Evolutionary conservation across 2,113 vertebrate genomes (phyloP).

Genomic region (Dasyprocta punctata): DNA sequence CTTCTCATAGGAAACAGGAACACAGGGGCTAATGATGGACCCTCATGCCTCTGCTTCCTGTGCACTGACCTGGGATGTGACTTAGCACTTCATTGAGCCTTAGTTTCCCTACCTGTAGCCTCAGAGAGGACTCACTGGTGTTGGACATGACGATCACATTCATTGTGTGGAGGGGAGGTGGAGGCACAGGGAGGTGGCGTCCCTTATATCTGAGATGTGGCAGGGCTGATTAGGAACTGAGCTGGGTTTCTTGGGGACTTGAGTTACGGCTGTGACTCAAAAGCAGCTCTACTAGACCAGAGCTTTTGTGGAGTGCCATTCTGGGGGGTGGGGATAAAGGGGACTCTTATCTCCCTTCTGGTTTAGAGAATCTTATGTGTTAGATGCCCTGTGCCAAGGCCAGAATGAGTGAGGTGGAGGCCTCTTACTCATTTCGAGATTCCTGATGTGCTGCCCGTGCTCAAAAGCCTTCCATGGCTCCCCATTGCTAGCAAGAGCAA

Average conservation of each 20-base stretch:
- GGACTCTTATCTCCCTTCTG: accelerated
- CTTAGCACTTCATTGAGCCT: not conserved
- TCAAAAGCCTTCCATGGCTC: not conserved
- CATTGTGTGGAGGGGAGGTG: accelerated
- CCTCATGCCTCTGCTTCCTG: not conserved
- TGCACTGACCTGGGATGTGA: accelerated
- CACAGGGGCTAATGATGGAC: not conserved
- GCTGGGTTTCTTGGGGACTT: not conserved
- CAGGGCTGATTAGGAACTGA: not conserved
- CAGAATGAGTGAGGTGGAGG: not conserved
- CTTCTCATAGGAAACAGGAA: not conserved
- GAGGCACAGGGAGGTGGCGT: not conserved
- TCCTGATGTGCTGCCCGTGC: not conserved
- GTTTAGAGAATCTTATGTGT: not conserved
- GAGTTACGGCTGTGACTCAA: not conserved
- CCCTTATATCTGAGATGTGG: not conserved
- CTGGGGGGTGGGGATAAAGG: not conserved
- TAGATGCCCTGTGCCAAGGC: not conserved
- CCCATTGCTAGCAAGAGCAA: not conserved
- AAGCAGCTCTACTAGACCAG: not conserved
- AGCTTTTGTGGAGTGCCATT: not conserved
- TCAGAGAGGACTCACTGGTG: not conserved
- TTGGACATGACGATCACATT: accelerated
- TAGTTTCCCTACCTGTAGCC: not conserved
- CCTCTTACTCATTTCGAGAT: not conserved